phyloP scores from a whole-genome alignment of 2,113 vertebrate genomes.

The Ciconia maguari region DNA sequence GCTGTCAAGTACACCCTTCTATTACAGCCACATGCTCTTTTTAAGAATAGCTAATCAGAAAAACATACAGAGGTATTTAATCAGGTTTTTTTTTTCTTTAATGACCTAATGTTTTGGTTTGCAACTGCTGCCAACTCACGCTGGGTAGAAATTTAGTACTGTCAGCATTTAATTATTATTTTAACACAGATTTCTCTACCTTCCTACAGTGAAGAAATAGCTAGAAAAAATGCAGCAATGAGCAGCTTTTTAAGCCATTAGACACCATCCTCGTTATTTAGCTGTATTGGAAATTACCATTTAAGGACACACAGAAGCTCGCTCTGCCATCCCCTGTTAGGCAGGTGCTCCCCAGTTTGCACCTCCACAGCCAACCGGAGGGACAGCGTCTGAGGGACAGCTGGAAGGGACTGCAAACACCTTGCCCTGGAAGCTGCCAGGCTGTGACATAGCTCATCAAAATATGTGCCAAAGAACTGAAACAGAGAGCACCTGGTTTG shows the following conservation, averaged over 20 bases:
- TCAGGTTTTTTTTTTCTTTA: constrained; percentile 60
- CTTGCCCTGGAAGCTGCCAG: not conserved
- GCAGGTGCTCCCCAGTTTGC: not conserved
- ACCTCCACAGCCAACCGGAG: not conserved
- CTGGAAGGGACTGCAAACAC: not conserved
- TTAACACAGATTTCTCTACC: constrained; percentile 75
- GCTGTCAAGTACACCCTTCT: constrained; percentile 71
- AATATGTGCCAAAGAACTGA: not conserved
- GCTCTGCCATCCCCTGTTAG: not conserved
- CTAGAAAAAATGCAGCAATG: constrained; percentile 18
- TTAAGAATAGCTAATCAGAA: constrained; percentile 73
- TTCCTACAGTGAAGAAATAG: constrained; percentile 75
- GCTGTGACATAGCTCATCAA: not conserved
- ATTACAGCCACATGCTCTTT: constrained; percentile 68
- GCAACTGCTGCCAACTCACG: constrained; percentile 71
- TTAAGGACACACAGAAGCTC: not conserved
- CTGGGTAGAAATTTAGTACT: constrained; percentile 76
- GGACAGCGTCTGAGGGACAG: not conserved
- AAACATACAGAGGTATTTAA: constrained; percentile 73
- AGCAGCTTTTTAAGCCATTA: constrained; percentile 54
- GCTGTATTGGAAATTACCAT: constrained; percentile 12
- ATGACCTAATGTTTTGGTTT: constrained; percentile 76
- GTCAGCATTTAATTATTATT: constrained; percentile 85
- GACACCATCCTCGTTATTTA: not conserved
- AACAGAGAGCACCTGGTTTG: not conserved